phyloP scores from a whole-genome alignment of 2,797 vertebrate genomes.

The Myotis myotis region DNA sequence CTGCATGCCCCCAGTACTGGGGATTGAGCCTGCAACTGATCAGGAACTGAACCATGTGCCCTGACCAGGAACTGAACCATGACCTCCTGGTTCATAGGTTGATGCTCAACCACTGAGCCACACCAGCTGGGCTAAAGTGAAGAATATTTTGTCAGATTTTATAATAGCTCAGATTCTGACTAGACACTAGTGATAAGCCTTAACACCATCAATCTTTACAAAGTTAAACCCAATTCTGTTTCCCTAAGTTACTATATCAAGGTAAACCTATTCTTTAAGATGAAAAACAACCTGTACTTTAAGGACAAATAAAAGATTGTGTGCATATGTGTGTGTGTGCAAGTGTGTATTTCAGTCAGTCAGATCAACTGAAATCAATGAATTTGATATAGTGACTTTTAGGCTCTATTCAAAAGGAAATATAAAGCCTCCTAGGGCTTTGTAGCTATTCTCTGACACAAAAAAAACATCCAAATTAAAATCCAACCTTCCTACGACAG shows the following conservation, averaged over 20 bases:
- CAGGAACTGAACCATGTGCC: no score
- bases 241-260: neutral
- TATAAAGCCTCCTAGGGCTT: neutral
- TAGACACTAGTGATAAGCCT: neutral
- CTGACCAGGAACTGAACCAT: no score
- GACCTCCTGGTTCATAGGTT: no score
- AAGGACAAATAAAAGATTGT: neutral
- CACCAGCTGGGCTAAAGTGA: neutral
- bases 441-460: constrained; percentile 31
- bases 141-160: constrained; percentile 14
- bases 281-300: neutral
- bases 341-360: neutral
- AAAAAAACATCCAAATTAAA: constrained; percentile 50
- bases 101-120: no score
- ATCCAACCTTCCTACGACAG: neutral
- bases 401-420: constrained; percentile 60
- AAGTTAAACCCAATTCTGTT: constrained; percentile 20
- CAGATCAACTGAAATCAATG: constrained; percentile 43
- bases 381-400: neutral
- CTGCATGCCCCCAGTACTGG: no score
- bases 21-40: no score
- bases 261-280: constrained; percentile 17
- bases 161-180: neutral
- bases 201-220: neutral
- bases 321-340: no score